phyloP scores from a whole-genome alignment of 2,113 vertebrate species.

The Macheiramphus alcinus region DNA sequence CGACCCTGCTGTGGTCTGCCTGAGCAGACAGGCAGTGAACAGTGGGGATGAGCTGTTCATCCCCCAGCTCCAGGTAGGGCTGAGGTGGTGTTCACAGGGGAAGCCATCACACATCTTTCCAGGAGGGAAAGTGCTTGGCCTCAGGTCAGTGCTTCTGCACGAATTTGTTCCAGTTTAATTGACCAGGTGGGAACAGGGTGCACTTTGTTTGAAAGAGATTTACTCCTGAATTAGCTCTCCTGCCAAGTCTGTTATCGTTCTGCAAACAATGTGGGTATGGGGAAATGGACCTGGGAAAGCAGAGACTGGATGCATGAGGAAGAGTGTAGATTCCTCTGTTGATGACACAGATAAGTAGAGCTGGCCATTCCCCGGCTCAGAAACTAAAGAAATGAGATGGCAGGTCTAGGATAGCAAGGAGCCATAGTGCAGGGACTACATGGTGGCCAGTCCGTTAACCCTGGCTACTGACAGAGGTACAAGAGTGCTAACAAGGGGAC shows the following conservation, averaged over 20 bases:
- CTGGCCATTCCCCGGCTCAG: not conserved
- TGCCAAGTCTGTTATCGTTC: constrained; percentile 53
- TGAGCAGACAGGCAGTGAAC: not conserved
- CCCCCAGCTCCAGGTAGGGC: not conserved
- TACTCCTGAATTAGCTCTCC: constrained; percentile 50
- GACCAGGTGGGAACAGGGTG: constrained; percentile 53
- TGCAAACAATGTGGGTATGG: constrained; percentile 58
- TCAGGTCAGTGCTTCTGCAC: constrained; percentile 47
- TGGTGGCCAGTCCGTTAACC: not conserved
- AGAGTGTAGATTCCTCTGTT: constrained; percentile 8
- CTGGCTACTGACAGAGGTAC: not conserved
- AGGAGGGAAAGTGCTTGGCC: constrained; percentile 23
- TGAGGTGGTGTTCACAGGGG: not conserved
- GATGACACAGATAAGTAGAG: constrained; percentile 49
- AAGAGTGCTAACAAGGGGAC: not conserved
- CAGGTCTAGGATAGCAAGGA: not conserved
- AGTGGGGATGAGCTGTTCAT: not conserved
- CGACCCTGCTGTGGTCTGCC: not conserved
- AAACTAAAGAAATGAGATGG: not conserved
- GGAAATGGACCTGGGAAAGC: constrained; percentile 55
- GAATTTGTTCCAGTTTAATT: constrained; percentile 60
- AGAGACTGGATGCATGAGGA: constrained; percentile 18
- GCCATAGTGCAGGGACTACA: not conserved
- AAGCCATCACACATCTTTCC: not conserved
- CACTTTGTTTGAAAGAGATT: constrained; percentile 49